Evolutionary conservation across 1,140 invertebrate genomes (phyloP).

Genomic region (Coptotermes formosanus): DNA sequence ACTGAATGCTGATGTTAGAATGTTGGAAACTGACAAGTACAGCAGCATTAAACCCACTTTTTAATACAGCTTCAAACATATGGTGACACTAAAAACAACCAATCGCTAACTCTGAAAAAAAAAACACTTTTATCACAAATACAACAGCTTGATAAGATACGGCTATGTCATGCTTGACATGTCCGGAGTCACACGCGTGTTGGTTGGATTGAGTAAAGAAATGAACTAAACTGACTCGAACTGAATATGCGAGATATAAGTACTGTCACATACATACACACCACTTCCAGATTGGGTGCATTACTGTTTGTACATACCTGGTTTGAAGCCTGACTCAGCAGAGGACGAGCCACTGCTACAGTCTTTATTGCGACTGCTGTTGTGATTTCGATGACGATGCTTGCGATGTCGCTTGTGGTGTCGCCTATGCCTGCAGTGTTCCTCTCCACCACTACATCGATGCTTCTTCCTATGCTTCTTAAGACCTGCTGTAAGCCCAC

Average conservation of each 20-base stretch:
- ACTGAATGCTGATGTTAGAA: no score
- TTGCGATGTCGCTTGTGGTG: constrained; percentile 72
- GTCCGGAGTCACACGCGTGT: no score
- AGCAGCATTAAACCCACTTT: no score
- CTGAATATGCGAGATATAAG: background rate
- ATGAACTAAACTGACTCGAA: no score
- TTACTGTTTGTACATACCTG: background rate
- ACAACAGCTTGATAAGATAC: no score
- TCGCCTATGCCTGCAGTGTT: constrained; percentile 67
- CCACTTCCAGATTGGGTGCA: background rate
- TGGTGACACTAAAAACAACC: no score
- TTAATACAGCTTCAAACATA: no score
- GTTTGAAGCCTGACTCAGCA: background rate
- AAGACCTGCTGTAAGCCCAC: constrained; percentile 32
- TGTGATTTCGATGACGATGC: constrained; percentile 59
- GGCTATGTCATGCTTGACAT: no score
- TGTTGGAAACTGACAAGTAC: no score
- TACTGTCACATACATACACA: background rate
- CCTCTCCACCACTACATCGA: constrained; percentile 64
- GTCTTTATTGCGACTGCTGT: constrained; percentile 38
- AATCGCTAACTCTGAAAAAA: no score
- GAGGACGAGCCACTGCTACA: constrained; percentile 32
- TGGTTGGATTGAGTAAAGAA: no score
- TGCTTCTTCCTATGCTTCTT: constrained; percentile 70
- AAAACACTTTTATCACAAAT: no score